Base-by-base conservation (phyloP, 2,888 invertebrate species). In the Lycocerus yunnanus region DNA sequence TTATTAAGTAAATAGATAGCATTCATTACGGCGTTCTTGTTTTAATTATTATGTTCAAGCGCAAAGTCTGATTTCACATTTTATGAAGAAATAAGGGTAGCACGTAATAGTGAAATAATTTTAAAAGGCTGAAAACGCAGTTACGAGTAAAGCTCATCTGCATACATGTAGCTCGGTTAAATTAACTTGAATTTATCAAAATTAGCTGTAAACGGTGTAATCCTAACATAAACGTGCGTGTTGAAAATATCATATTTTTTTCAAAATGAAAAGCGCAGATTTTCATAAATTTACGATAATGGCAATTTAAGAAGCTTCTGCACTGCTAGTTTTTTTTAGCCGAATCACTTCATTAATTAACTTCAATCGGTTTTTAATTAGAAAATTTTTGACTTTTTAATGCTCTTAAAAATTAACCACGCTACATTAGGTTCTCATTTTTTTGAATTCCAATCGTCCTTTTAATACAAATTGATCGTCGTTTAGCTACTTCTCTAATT, bases 131-230 rank as follows among this genome's bases (percentile, higher is more conserved):
- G 43, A 43, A 43, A 43, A 43, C 43, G 43, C 43, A 43, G n/a
- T 43, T 43, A 43, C n/a, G 6, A 43, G 43, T 43, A n/a, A 43
- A 43, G 5, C 43, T 43, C 43, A 43, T 43, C 43, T 43, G n/a
- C 43, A 43, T 43, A 43, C 43, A 43, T 43, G 43, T 43, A 43
- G 43, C 43, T 6, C 43, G 43, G 43, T 43, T 43, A 43, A 43
- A 43, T 43, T 43, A 43, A 43, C 43, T 43, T 43, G 24, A 68
- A 73, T 73, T 73, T 73, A 73, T 73, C 73, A 69, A 73, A 72
- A 73, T 73, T 73, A 73, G 24, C 59, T 61, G 66, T 13, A 24
- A 69, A 73, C 73, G 58, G 58, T 58, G 69, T 73, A 73, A 73
- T 73, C 73, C 63, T 14, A n/a, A 15, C 24, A 66, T 59, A 69